Conservation (phyloP, 1,140 invertebrate genomes). For the Luehdorfia chinensis region DNA sequence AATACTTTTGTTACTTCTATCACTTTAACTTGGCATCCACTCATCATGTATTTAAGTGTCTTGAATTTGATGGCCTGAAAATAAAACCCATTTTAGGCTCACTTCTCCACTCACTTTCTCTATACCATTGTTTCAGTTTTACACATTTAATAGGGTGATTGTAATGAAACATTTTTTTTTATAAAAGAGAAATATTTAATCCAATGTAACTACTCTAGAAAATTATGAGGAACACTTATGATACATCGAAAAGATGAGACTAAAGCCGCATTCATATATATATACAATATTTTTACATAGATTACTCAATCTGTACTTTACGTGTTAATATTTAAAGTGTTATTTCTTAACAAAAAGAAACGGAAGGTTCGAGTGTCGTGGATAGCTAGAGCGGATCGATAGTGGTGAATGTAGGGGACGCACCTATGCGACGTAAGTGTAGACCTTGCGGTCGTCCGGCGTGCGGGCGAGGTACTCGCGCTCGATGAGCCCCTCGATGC, state of each 20-base stretch:
- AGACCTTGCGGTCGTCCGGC: slow-evolving; percentile 96
- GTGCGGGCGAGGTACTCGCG: slow-evolving; percentile 98
- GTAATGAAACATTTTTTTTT: slow-evolving; percentile 37
- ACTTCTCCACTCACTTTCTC: not conserved
- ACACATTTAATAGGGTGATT: slow-evolving; percentile 15
- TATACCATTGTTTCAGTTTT: slow-evolving; percentile 11
- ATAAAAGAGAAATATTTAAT: slow-evolving; percentile 47
- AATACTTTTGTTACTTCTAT: slow-evolving; percentile 70
- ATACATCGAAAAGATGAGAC: slow-evolving; percentile 39
- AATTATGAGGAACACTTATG: slow-evolving; percentile 46
- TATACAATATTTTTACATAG: slow-evolving; percentile 49
- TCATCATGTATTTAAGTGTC: slow-evolving; percentile 46
- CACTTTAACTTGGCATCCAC: slow-evolving; percentile 66
- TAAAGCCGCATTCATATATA: slow-evolving; percentile 36
- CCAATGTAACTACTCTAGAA: slow-evolving; percentile 41
- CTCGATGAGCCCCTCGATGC: slow-evolving; percentile 99
- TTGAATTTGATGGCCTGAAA: slow-evolving; percentile 60
- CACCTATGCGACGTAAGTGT: slow-evolving; percentile 93
- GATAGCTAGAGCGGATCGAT: not conserved
- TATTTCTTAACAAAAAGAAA: slow-evolving; percentile 4
- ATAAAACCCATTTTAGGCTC: slow-evolving; percentile 46
- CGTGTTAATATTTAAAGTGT: slow-evolving; percentile 3
- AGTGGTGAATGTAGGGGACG: slow-evolving; percentile 26
- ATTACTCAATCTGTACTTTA: slow-evolving; percentile 37
- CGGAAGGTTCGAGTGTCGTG: not conserved